Percentiles rank a stretch among this genome's conserved stretches.
These are phyloP conservation scores for Ictalurus furcatus DNA, from an alignment of 2,113 vertebrate species.

Conservation along the genomic window DNA sequence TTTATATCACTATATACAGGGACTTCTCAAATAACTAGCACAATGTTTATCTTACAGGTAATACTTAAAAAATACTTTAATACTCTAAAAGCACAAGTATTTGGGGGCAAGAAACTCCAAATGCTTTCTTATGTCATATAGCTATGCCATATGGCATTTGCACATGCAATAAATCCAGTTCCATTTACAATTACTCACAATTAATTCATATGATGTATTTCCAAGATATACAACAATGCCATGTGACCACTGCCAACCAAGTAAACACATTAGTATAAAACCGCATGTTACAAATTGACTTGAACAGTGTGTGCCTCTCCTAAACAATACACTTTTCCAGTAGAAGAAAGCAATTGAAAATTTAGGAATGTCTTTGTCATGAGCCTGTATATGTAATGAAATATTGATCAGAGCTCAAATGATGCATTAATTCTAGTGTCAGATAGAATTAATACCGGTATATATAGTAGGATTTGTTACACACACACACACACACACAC, in stretches of 20 bases:
- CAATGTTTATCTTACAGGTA: background rate
- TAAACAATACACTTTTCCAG: background rate
- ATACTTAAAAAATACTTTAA: background rate
- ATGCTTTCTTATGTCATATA: background rate
- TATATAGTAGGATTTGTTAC: background rate
- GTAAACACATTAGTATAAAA: background rate
- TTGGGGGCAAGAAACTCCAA: background rate
- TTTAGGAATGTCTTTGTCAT: background rate
- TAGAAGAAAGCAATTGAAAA: background rate
- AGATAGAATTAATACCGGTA: constrained; percentile 4
- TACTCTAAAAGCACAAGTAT: background rate
- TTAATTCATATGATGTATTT: background rate
- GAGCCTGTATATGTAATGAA: background rate
- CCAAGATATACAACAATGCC: background rate
- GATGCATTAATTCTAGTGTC: background rate
- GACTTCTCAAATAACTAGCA: background rate
- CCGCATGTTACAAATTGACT: background rate
- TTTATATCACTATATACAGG: background rate
- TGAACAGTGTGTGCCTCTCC: background rate
- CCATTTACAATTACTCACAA: background rate
- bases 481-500: background rate
- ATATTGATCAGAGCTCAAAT: constrained; percentile 1
- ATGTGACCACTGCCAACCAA: background rate
- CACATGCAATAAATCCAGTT: background rate
- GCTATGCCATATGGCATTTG: background rate